Evolutionary conservation across 2,113 vertebrate species (phyloP).

Genomic region (Seriola aureovittata): DNA sequence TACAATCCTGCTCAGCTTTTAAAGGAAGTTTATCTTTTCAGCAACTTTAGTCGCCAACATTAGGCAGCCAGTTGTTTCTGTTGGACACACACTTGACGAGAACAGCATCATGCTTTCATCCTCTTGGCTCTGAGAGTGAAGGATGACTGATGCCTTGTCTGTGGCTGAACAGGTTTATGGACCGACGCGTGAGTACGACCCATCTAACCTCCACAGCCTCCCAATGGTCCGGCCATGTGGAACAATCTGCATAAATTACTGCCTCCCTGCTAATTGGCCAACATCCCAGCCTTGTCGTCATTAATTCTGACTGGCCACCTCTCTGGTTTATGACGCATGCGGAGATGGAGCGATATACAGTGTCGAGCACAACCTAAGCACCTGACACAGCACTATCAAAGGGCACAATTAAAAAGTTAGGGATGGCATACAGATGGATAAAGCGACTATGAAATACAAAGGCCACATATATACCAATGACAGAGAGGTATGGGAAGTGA

Average conservation of each 20-base stretch:
- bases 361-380: conserved; percentile 30
- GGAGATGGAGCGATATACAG: conserved; percentile 38
- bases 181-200: conserved; percentile 23
- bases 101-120: not conserved
- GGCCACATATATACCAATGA: not conserved
- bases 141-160: conserved; percentile 4
- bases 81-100: conserved; percentile 9
- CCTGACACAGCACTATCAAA: conserved; percentile 66
- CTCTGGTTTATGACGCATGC: conserved; percentile 59
- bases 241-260: conserved; percentile 62
- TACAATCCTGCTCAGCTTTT: not conserved
- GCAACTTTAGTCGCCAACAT: not conserved
- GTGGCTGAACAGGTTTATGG: conserved; percentile 39
- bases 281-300: conserved; percentile 54
- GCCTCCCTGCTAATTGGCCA: conserved; percentile 67
- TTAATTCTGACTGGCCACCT: conserved; percentile 64
- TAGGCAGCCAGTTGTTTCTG: conserved; percentile 7
- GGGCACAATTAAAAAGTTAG: conserved; percentile 63
- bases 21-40: not conserved
- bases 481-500: not conserved
- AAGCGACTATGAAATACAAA: conserved; percentile 26
- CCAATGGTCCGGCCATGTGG: conserved; percentile 46
- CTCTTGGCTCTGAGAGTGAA: conserved; percentile 17
- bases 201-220: conserved; percentile 50
- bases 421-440: conserved; percentile 4